Base-by-base conservation (phyloP, 2,113 vertebrate species). In the Mus pahari region DNA sequence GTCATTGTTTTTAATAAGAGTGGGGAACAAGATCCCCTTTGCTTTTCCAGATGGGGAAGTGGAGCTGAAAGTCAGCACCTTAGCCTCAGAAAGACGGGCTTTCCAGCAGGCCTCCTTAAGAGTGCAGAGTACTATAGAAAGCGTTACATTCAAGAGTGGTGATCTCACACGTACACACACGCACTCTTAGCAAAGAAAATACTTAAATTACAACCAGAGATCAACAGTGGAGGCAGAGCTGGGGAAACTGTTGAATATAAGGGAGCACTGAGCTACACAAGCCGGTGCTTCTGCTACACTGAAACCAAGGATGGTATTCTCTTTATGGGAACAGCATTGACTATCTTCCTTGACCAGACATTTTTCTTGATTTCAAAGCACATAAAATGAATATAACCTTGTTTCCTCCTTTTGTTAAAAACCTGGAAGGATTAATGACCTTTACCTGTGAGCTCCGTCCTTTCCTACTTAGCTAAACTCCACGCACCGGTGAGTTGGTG, bases 301-400 rank as follows among this genome's bases (percentile, higher is more conserved):
- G 73, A 82, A 78, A 53, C 11, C 11, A 73, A 89, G 45, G 78
- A 22, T 10, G 36, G 5, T 9, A 83, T 48, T 73, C 89, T 89
- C 26, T 70, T 70, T 68, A 64, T 17, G n/a, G 13, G 62, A 10
- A 28, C 10, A 17, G 28, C 73, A 60, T 4, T 58, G 53, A 73
- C 71, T 7, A 2, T 96, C 70, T 45, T 58, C 16, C 87, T 66
- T 48, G n/a, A 50, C 14, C 28, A 95, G 86, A 86, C 45, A 33
- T 89, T 92, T 94, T 90, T 86, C 86, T 95, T 92, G 33, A 31
- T 94, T 74, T 93, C 42, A 55, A 78, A 77, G 86, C 89, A 55
- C 31, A 26, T 70, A n/a, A 11, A 70, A 20, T 28, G 60, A 92
- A 36, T 28, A 50, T 75, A 53, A n/a, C 58, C 53, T 62, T 74